phyloP scores from a whole-genome alignment of 2,797 vertebrate species.

The Pseudotriccus pelzelni region DNA sequence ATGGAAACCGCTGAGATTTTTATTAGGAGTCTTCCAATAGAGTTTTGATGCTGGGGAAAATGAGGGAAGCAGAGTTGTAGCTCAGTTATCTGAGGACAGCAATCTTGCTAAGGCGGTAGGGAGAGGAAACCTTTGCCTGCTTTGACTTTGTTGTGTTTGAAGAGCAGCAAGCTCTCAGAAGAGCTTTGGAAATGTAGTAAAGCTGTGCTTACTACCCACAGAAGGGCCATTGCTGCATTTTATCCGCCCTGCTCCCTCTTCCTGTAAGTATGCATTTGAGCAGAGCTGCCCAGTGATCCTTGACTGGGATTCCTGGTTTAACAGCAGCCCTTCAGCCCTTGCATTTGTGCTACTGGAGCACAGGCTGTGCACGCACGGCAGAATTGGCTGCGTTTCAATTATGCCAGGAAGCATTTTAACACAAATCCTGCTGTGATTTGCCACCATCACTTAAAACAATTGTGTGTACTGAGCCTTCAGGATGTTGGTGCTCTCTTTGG shows the following conservation, averaged over 20 bases:
- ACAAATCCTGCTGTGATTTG: neutral
- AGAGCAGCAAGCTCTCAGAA: neutral
- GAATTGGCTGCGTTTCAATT: neutral
- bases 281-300: neutral
- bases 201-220: neutral
- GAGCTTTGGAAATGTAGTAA: neutral
- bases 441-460: neutral
- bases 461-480: neutral
- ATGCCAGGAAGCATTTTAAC: neutral
- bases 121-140: neutral
- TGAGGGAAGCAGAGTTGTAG: neutral
- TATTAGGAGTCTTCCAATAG: neutral
- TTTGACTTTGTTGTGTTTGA: neutral
- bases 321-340: neutral
- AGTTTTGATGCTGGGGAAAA: neutral
- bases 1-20: neutral
- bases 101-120: neutral
- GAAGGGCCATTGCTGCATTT: neutral
- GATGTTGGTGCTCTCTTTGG: neutral
- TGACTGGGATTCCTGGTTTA: neutral
- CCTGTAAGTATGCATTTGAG: neutral
- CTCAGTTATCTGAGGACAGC: neutral
- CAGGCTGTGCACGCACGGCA: fast-evolving
- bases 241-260: neutral
- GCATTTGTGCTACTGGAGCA: neutral